Conservation (phyloP, 1,140 invertebrate genomes). For the Oreohelix idahoensis region DNA sequence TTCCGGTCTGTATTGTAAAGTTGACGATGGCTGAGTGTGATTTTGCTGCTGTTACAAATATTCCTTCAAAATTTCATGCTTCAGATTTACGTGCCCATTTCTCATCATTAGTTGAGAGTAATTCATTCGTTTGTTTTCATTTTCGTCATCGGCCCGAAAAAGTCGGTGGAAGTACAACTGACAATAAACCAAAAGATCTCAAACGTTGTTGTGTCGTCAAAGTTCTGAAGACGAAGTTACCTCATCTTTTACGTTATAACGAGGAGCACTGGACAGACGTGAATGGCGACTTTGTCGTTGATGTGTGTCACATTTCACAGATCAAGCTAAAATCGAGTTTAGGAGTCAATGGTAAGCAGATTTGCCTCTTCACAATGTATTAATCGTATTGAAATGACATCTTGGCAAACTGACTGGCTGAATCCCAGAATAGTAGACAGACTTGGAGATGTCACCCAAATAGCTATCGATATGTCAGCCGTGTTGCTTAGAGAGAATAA, state of each 20-base stretch:
- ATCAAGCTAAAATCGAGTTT: slow-evolving; percentile 58
- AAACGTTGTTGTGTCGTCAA: slow-evolving; percentile 72
- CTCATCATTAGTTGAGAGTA: slow-evolving; percentile 74
- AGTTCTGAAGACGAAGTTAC: slow-evolving; percentile 54
- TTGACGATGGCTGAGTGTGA: slow-evolving; percentile 6
- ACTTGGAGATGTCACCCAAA: no score
- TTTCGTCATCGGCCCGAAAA: slow-evolving; percentile 76
- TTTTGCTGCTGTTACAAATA: slow-evolving; percentile 72
- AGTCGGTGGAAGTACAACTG: slow-evolving; percentile 1
- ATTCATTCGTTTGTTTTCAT: slow-evolving; percentile 76
- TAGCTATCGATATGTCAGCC: no score
- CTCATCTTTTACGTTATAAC: slow-evolving; percentile 73
- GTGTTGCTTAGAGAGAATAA: no score
- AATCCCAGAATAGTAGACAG: no score
- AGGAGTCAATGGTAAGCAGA: neutral
- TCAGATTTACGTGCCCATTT: slow-evolving; percentile 76
- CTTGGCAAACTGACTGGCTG: no score
- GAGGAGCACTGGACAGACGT: slow-evolving; percentile 74
- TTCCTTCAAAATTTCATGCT: slow-evolving; percentile 75
- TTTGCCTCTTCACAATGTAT: no score
- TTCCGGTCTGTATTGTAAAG: no score
- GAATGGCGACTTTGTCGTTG: slow-evolving; percentile 70
- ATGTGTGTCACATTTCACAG: slow-evolving; percentile 68
- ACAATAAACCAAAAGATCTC: slow-evolving; percentile 13
- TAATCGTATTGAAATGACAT: no score